Base-by-base conservation (phyloP, 2,888 invertebrate species). In the Chaitophorus viminalis region DNA sequence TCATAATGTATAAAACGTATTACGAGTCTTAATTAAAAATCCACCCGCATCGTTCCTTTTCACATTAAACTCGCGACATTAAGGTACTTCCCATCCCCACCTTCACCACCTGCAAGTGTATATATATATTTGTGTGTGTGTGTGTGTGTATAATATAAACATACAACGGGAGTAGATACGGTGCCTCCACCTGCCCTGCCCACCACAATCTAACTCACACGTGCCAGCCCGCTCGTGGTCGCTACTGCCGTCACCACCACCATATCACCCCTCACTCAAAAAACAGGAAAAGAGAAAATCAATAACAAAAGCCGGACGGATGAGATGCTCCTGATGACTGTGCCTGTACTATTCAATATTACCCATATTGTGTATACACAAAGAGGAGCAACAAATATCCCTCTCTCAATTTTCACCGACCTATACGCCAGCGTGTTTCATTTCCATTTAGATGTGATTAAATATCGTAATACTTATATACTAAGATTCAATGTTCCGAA, bases 21-120 rank as follows among this genome's bases (percentile, higher is more conserved):
- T 86, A 86, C 86, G 70, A 79, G 87, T 87, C 87, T 87, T 86
- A 86, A 86, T 86, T 86, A 86, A 86, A 79, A 86, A 87, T 79
- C 74, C 33, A 52, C 72, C 79, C 46, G 39, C 74, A 60, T 87
- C 60, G 65, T 77, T 87, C 65, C 60, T 79, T 86, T 79, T 81
- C 70, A 33, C 81, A 87, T 87, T 87, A 81, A 87, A 81, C 74
- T 81, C 54, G 74, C 79, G 39, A 87, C 87, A 79, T 79, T 87
- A 87, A 72, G 72, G 72, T 74, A 52, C 70, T 77, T 70, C 60
- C 39, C 46, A n/a, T 1, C 52, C 72, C 39, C 31, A 1, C 70
- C n/a, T 52, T 31, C 68, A 9, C 21, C 25, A 5, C n/a, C 54
- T 21, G 29, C 29, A n/a, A 18, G 21, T 39, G 3, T 74, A 0